Evolutionary conservation across 1,140 invertebrate species (phyloP).

Genomic region (Drosophila ironensis): DNA sequence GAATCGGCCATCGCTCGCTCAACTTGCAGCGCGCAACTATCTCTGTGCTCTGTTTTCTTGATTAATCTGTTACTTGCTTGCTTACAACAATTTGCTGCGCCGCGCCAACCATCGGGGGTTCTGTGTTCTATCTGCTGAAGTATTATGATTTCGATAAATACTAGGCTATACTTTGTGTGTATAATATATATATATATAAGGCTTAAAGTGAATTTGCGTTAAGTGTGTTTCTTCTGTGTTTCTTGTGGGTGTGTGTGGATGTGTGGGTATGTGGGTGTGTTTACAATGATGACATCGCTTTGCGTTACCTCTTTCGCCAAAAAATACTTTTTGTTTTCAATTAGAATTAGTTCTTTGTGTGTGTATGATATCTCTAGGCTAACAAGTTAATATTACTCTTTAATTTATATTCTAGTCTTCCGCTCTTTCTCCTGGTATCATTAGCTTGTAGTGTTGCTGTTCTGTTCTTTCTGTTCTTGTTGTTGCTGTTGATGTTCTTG

Average conservation of each 20-base stretch:
- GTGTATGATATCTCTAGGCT: conserved; percentile 33
- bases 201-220: conserved; percentile 58
- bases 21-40: not conserved
- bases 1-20: conserved; percentile 8
- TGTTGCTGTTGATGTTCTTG: not conserved
- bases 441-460: conserved; percentile 55
- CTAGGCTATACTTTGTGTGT: conserved; percentile 40
- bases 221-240: conserved; percentile 3
- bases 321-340: conserved; percentile 50
- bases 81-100: too few species aligned
- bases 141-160: too few species aligned
- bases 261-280: too few species aligned
- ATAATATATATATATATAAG: too few species aligned
- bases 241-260: too few species aligned
- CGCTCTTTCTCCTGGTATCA: conserved; percentile 66
- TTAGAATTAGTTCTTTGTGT: conserved; percentile 19
- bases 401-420: conserved; percentile 59
- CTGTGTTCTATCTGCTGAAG: too few species aligned
- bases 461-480: too few species aligned
- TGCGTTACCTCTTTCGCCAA: conserved; percentile 3
- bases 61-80: not conserved
- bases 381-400: conserved; percentile 13
- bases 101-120: too few species aligned
- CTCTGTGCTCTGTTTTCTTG: not conserved
- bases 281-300: not conserved